Evolutionary conservation across 2,888 invertebrate species (phyloP), one percentile per base, ranked within the genome.

Genomic region (Ophion obscuratus): DNA sequence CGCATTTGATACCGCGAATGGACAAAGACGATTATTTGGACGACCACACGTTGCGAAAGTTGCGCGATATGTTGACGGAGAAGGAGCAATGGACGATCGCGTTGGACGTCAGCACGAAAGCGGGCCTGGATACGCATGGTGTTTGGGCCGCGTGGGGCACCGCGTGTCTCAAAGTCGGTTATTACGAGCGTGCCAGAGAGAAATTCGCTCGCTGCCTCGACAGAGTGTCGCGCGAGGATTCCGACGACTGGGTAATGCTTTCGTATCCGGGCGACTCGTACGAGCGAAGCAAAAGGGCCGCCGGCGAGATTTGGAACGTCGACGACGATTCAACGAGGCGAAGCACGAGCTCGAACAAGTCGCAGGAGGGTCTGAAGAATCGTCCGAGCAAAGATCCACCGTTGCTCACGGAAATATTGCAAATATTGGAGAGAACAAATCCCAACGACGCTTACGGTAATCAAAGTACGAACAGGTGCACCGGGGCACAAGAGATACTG

Each of bases 121-220:
- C 97, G 84, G 98, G 98, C 0, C 94, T 98, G 24, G 96, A 98
- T 24, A 95, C 96, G 9, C 93, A 92, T 90, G 97, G 97, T 62
- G 97, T 98, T 0, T 96, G 98, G 95, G 97, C 97, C 0, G 97
- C 97, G 0, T 98, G 98, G 97, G 98, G 98, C 0, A 96, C 98
- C 91, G 96, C 97, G 17, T 97, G 97, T 87, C 94, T 98, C 4
- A 96, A 96, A 90, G 97, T 97, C 0, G 98, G 98, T 0, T 96
- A 97, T 91, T 97, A 97, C 91, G 95, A 96, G 81, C 96, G 96
- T 68, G 98, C 98, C 44, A 94, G 97, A 24, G 96, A 97, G 85
- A 97, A 97, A 93, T 97, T 97, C 90, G 94, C 95, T 64, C 95
- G 95, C 86, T 96, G 96, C 87, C 92, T 95, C 31, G 95, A 95